A percentile compares a stretch with the other conserved stretches of the same genome.
phyloP scores from a whole-genome alignment of 2,797 vertebrate genomes.

The Sebastes iracundus region DNA sequence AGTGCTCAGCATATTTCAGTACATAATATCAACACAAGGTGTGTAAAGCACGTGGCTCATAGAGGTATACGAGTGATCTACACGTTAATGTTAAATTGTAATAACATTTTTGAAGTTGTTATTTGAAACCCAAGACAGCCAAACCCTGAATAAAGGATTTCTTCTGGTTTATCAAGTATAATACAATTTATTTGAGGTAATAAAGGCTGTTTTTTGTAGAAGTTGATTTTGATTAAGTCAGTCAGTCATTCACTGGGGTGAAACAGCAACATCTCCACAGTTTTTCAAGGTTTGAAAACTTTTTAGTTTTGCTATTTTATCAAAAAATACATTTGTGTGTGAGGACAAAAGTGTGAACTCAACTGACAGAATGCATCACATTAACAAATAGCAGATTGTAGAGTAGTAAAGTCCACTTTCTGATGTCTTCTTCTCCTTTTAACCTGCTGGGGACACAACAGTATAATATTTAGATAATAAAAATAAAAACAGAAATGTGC shows the following conservation, averaged over 20 bases:
- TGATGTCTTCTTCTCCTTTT: conserved; percentile 38
- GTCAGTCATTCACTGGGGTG: not conserved
- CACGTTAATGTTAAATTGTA: not conserved
- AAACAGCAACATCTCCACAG: not conserved
- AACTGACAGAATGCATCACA: conserved; percentile 26
- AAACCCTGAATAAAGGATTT: not conserved
- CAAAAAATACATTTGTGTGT: not conserved
- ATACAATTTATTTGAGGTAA: conserved; percentile 33
- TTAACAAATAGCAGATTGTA: conserved; percentile 8
- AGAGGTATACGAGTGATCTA: conserved; percentile 10
- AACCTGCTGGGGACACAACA: conserved; percentile 52
- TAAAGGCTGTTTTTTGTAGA: not conserved
- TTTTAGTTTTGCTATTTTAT: not conserved
- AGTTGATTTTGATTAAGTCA: not conserved
- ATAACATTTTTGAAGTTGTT: not conserved
- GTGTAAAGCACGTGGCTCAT: conserved; percentile 17
- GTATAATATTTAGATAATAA: not conserved
- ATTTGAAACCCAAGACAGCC: not conserved
- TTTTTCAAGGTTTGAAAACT: not conserved
- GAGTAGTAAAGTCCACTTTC: not conserved
- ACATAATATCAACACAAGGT: conserved; percentile 24
- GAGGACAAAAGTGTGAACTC: conserved; percentile 11
- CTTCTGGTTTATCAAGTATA: not conserved
- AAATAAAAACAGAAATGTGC: not conserved
- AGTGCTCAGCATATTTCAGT: conserved; percentile 23